phyloP scores from a whole-genome alignment of 2,797 vertebrate genomes.

The Leptoclinus maculatus region DNA sequence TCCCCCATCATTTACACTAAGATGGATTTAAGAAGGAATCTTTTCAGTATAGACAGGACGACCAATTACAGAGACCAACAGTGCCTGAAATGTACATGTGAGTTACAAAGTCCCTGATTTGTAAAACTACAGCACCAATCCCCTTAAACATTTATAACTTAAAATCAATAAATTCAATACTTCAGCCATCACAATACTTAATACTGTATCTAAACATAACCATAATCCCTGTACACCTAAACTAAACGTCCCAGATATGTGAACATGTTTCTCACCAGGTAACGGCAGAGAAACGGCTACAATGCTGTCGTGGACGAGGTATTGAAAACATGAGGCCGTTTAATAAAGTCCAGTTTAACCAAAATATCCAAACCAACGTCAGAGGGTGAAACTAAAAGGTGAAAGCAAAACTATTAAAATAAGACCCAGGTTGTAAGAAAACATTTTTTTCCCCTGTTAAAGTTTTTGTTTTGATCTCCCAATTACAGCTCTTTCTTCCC shows the following conservation, averaged over 20 bases:
- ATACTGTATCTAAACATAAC: not conserved
- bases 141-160: not conserved
- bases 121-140: not conserved
- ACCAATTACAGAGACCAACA: not conserved
- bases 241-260: not conserved
- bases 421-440: not conserved
- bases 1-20: not conserved
- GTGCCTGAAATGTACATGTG: not conserved
- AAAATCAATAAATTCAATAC: not conserved
- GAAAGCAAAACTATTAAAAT: slow-evolving; percentile 13
- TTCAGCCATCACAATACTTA: not conserved
- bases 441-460: too few relatives aligned
- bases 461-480: slow-evolving; percentile 1
- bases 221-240: not conserved
- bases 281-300: not conserved
- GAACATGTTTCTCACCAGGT: not conserved
- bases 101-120: not conserved
- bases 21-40: not conserved
- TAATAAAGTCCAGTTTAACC: not conserved
- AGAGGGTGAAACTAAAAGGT: not conserved
- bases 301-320: not conserved
- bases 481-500: slow-evolving; percentile 14
- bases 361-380: not conserved
- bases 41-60: not conserved
- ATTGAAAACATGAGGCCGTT: slow-evolving; percentile 1